These are phyloP conservation scores for Hirudo medicinalis DNA, from an alignment of 1,140 invertebrate genomes.

Conservation along the genomic window DNA sequence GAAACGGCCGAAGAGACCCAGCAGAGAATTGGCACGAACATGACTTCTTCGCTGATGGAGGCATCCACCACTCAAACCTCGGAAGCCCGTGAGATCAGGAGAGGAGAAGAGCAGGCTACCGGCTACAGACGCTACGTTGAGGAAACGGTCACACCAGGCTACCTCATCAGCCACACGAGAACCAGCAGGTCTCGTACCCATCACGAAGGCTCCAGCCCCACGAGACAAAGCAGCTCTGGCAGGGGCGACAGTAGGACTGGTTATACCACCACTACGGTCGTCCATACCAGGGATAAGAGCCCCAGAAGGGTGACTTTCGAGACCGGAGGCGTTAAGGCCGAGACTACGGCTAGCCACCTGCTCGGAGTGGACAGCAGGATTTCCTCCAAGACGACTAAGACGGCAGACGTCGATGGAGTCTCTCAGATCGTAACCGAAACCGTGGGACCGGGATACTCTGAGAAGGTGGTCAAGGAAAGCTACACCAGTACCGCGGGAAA, in stretches of 20 bases:
- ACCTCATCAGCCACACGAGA: slow-evolving; percentile 2
- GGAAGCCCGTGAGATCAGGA: neutral
- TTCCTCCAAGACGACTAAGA: neutral
- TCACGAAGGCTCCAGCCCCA: neutral
- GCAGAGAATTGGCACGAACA: neutral
- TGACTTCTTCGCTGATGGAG: neutral
- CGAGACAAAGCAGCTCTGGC: neutral
- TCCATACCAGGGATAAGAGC: slow-evolving; percentile 1
- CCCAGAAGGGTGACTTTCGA: neutral
- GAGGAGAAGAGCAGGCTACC: neutral
- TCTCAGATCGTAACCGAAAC: neutral
- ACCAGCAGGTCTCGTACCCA: neutral
- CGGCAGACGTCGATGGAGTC: neutral
- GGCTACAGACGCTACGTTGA: slow-evolving; percentile 3
- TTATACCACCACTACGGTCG: slow-evolving; percentile 1
- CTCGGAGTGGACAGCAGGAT: neutral
- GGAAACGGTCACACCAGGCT: neutral
- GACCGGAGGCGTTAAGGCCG: neutral
- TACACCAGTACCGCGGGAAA: neutral
- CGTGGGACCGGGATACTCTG: neutral
- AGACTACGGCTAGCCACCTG: neutral
- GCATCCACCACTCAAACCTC: neutral
- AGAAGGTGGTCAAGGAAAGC: neutral
- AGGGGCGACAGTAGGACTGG: neutral
- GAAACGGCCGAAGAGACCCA: slow-evolving; percentile 15